A percentile compares a stretch with the other conserved stretches of the same genome.
These are phyloP conservation scores for Crossoptilon crossoptilon DNA, from an alignment of 2,797 vertebrate species.

Conservation along the genomic window DNA sequence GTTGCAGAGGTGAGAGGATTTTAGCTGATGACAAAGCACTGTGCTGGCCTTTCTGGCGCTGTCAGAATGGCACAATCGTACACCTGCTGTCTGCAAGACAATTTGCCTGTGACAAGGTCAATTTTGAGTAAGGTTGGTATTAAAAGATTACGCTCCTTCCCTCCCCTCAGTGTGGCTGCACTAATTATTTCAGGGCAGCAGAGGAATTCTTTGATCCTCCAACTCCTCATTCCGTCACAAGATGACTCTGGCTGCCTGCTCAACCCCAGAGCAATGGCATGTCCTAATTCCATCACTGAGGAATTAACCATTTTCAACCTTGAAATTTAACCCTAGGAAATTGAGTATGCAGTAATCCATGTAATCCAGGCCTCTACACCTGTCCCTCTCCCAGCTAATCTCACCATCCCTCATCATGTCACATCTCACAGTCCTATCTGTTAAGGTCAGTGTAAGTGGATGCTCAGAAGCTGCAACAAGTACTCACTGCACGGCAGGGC, in stretches of 20 bases:
- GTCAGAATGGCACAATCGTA: conserved; percentile 8
- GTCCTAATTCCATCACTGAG: neutral
- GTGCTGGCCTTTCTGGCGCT: neutral
- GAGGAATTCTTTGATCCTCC: conserved; percentile 58
- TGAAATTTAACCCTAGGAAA: conserved; percentile 55
- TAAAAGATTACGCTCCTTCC: conserved; percentile 73
- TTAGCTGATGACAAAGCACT: neutral
- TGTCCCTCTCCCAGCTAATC: conserved; percentile 67
- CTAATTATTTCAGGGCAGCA: conserved; percentile 53
- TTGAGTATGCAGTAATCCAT: conserved; percentile 44
- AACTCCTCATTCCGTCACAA: neutral
- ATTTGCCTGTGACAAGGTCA: conserved; percentile 53
- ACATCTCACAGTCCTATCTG: conserved; percentile 41
- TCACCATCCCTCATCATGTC: conserved; percentile 54
- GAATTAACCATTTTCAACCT: conserved; percentile 39
- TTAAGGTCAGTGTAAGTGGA: neutral
- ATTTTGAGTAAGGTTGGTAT: conserved; percentile 62
- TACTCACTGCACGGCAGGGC: neutral
- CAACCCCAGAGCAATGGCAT: neutral
- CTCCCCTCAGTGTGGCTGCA: conserved; percentile 21
- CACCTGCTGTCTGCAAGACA: neutral
- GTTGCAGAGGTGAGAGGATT: neutral
- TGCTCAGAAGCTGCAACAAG: neutral
- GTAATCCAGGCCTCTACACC: conserved; percentile 68
- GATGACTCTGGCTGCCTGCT: neutral